Percentiles rank a stretch among this genome's conserved stretches.
Conservation (phyloP, 2,888 invertebrate genomes). For the Aphidius colemani region DNA sequence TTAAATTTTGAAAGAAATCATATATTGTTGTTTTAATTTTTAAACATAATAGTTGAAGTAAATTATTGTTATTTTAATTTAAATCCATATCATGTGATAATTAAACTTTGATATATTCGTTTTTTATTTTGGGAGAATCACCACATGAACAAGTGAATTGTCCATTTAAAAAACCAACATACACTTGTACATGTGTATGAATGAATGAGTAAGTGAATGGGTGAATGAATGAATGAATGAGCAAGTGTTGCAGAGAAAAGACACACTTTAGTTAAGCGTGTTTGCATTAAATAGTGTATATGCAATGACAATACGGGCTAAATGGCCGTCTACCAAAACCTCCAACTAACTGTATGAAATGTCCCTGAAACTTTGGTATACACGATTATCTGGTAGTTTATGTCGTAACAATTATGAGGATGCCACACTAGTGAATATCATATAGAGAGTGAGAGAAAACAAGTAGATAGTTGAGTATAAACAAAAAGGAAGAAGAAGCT, state of each 20-base stretch:
- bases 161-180: no score
- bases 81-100: no score
- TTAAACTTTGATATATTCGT: no score
- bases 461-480: neutral
- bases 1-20: conserved; percentile 13
- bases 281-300: conserved; percentile 40
- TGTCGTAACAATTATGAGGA: conserved; percentile 59
- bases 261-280: conserved; percentile 23
- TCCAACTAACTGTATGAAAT: conserved; percentile 55
- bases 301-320: conserved; percentile 59
- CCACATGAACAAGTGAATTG: no score
- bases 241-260: conserved; percentile 33
- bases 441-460: conserved; percentile 32
- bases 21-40: neutral
- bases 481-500: no score
- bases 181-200: conserved; percentile 10
- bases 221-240: conserved; percentile 19
- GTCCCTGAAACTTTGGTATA: conserved; percentile 56
- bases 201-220: conserved; percentile 17
- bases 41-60: no score
- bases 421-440: conserved; percentile 56
- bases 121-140: no score
- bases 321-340: conserved; percentile 54
- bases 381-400: conserved; percentile 59
- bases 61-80: no score